Percentiles rank a stretch among this genome's conserved stretches.
phyloP scores from a whole-genome alignment of 2,113 vertebrate species.

The Pituophis catenifer region DNA sequence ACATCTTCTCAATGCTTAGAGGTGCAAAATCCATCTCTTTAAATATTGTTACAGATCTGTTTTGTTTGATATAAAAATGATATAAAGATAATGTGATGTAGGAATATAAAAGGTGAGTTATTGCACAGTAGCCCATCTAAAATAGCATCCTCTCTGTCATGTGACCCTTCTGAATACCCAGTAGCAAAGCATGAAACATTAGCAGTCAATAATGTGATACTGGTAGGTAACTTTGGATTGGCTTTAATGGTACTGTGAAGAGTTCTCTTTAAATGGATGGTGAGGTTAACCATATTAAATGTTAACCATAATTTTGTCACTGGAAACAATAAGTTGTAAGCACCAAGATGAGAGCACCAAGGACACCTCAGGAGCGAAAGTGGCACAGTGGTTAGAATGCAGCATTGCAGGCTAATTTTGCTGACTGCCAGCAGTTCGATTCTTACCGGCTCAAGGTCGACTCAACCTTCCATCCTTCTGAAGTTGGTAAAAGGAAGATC shows the following conservation, averaged over 20 bases:
- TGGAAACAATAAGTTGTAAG: not conserved
- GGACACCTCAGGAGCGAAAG: not conserved
- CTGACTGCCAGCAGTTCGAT: not conserved
- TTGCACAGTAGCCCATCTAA: not conserved
- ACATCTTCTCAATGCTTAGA: not conserved
- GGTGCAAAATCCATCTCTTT: not conserved
- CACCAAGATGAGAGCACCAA: not conserved
- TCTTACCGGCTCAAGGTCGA: not conserved
- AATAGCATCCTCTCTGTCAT: not conserved
- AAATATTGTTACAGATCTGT: not conserved
- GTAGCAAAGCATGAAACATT: not conserved
- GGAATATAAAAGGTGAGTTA: not conserved
- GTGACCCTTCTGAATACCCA: not conserved
- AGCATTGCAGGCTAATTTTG: not conserved
- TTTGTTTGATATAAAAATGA: not conserved
- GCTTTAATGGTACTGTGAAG: not conserved
- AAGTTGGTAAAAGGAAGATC: not conserved
- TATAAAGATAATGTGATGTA: not conserved
- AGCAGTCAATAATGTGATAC: not conserved
- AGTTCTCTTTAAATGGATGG: not conserved
- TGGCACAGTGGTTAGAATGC: not conserved
- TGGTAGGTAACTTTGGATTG: not conserved
- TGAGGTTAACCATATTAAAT: not conserved
- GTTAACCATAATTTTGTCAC: not conserved
- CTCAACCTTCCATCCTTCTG: not conserved